Evolutionary conservation across 2,888 invertebrate species (phyloP).

Genomic region (Pyrrhosoma nymphula): DNA sequence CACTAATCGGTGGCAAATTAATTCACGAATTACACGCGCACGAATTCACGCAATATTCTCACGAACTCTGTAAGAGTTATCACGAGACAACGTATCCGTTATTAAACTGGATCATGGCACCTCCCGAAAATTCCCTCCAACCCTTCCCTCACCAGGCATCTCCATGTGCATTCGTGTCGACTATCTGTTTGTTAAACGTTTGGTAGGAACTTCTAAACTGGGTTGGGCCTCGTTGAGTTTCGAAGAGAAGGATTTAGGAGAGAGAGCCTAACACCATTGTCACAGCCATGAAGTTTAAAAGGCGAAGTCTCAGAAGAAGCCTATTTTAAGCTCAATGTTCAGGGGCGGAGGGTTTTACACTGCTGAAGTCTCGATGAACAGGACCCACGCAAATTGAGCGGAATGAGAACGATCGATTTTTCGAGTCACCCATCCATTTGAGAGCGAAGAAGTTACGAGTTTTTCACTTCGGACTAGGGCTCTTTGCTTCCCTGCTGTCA

Average conservation of each 20-base stretch:
- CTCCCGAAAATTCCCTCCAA: not conserved
- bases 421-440: not conserved
- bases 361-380: not conserved
- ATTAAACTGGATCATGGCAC: not conserved
- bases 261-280: not conserved
- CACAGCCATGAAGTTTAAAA: not conserved
- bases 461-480: too few relatives aligned
- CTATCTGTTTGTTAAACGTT: not conserved
- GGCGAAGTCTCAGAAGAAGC: not conserved
- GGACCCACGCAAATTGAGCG: not conserved
- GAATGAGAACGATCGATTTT: not conserved
- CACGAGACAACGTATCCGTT: not conserved
- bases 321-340: not conserved
- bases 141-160: not conserved
- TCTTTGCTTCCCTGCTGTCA: too few relatives aligned
- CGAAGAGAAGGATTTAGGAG: not conserved
- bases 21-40: too few relatives aligned
- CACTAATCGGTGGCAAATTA: too few relatives aligned
- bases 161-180: not conserved
- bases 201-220: not conserved
- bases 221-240: not conserved
- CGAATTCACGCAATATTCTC: not conserved
- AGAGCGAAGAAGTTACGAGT: too few relatives aligned
- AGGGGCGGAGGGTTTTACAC: not conserved
- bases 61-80: not conserved